phyloP scores from a whole-genome alignment of 1,140 invertebrate genomes.

The Bilobella aurantiaca region DNA sequence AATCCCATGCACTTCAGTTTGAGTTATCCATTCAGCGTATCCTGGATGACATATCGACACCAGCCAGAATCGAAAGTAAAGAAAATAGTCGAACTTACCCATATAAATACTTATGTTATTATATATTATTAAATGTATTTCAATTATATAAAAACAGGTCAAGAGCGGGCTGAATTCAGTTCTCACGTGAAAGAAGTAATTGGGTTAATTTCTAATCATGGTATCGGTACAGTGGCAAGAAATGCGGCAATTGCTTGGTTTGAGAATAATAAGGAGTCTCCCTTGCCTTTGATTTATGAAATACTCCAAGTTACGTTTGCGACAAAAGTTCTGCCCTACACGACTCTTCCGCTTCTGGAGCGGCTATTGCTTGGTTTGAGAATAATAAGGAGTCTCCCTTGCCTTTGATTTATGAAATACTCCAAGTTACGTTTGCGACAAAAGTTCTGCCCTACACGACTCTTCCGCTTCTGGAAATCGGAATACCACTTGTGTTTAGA shows the following conservation, averaged over 20 bases:
- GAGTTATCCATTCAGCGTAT: constrained; percentile 46
- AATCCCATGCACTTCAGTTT: constrained; percentile 46
- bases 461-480: constrained; percentile 26
- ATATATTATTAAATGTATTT: too few relatives aligned
- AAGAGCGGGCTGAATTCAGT: constrained; percentile 19
- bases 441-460: constrained; percentile 29
- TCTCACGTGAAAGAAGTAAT: constrained; percentile 23
- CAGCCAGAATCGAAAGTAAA: constrained; percentile 45
- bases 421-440: constrained; percentile 20
- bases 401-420: constrained; percentile 14
- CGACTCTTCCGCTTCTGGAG: constrained; percentile 23
- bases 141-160: constrained; percentile 12
- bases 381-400: constrained; percentile 21
- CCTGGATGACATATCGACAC: constrained; percentile 50
- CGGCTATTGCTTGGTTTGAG: constrained; percentile 31
- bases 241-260: constrained; percentile 33
- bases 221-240: constrained; percentile 25
- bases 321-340: constrained; percentile 27
- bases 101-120: too few relatives aligned
- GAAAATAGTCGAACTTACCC: background rate
- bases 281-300: constrained; percentile 16
- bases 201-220: constrained; percentile 21
- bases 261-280: constrained; percentile 19
- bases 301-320: constrained; percentile 24
- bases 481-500: constrained; percentile 23